Evolutionary conservation across 2,888 invertebrate species (phyloP), one percentile per base, ranked within the genome.

Genomic region (Syrista parreyssii): DNA sequence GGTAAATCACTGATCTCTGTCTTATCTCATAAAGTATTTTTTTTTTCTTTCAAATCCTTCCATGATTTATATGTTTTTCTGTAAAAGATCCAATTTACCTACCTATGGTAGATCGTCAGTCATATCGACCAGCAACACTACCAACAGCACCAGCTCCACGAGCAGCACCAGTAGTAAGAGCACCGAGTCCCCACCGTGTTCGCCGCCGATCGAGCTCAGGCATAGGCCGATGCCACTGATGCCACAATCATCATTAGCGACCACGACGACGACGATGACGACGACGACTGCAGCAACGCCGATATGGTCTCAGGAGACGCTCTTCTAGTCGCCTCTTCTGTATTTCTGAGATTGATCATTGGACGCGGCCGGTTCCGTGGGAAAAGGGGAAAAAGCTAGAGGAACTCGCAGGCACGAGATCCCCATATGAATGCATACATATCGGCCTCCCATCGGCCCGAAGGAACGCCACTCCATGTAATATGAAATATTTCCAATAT

Each of bases 301-400:
- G 55, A 84, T 86, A 82, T 95, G 95, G 94, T 95, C 96, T 83
- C 95, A 95, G 89, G 96, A 96, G 93, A 96, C 96, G 88, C 93
- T 96, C 89, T 96, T 96, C 93, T 96, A 95, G 93, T 85, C 55
- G 55, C 23, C 55, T 6, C 9, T 55, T 55, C 23, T 23, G 9
- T 55, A 2, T 55, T 23, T 55, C 55, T 23, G 55, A 55, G 55
- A 23, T 55, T 55, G 9, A 55, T 55, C 55, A 55, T 55, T 55
- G 55, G 55, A 55, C 23, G 2, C 55, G 55, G 55, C 55, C 55
- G 55, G 23, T 55, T 23, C 55, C 55, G 55, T 55, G 55, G 55
- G 23, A 23, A 23, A 23, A 15, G 6, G 15, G 23, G 9, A 23
- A 55, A 55, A 23, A 36, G 36, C 36, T 36, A 3, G 36, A 55